A percentile compares a stretch with the other conserved stretches of the same genome.
phyloP scores from a whole-genome alignment of 1,140 invertebrate genomes.

The Meloidogyne chitwoodi region DNA sequence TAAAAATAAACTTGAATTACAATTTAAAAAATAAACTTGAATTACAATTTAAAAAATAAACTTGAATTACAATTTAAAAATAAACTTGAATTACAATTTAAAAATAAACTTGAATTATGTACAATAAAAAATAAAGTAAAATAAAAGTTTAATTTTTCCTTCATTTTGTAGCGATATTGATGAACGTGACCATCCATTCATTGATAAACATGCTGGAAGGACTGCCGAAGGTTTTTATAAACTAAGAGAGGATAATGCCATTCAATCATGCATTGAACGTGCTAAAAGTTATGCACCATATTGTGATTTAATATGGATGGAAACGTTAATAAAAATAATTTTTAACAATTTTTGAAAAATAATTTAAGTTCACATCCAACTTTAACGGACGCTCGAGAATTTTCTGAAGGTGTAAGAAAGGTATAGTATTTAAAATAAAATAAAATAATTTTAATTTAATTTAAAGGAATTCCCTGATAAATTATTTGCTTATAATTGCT shows the following conservation, averaged over 20 bases:
- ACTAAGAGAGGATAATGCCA: constrained; percentile 51
- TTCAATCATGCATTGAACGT: constrained; percentile 58
- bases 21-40: too few relatives aligned
- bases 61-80: too few relatives aligned
- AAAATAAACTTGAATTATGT: too few relatives aligned
- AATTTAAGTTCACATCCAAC: constrained; percentile 38
- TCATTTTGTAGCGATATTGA: constrained; percentile 55
- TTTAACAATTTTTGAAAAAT: neutral
- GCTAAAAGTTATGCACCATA: constrained; percentile 61
- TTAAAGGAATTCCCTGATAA: constrained; percentile 58
- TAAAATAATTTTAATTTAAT: neutral
- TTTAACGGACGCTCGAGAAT: constrained; percentile 57
- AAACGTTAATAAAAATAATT: constrained; percentile 43
- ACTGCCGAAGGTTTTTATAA: constrained; percentile 60
- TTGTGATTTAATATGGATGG: constrained; percentile 62
- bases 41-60: too few relatives aligned
- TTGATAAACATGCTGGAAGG: constrained; percentile 57
- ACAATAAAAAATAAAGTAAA: too few relatives aligned
- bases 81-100: too few relatives aligned
- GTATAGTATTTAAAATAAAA: constrained; percentile 9
- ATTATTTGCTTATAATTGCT: constrained; percentile 61
- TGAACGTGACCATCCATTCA: constrained; percentile 60
- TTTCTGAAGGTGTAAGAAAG: constrained; percentile 60
- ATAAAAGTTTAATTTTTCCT: too few relatives aligned
- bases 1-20: too few relatives aligned